Evolutionary conservation across 1,140 invertebrate species (phyloP), one percentile per base, ranked within the genome.

Genomic region (Pararge aegeria): DNA sequence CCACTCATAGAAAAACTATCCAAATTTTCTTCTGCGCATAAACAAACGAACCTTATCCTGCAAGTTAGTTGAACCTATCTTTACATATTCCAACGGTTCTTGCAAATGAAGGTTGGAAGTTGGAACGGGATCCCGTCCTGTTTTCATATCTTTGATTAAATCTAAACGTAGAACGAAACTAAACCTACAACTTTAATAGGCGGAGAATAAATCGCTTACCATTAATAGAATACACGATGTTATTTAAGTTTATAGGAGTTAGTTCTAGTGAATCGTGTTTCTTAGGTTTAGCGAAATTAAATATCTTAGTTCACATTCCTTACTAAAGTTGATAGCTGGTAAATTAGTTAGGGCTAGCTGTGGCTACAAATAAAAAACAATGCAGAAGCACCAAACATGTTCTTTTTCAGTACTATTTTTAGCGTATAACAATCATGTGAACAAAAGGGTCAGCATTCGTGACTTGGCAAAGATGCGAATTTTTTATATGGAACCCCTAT

Each of bases 131-230:
- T 46, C 15, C 42, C 34, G 44, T 34, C 51, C 51, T 16, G 51
- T 61, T 61, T 61, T 46, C 42, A 53, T 44, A 48, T 53, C 57
- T 48, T 48, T 55, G 54, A 59, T 59, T 59, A 59, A 49, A 38
- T n/a, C 30, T 18, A 46, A 29, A 15, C 34, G 44, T 54, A 44
- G 48, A 55, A 49, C 51, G 10, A 15, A 13, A 52, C 12, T 21
- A 15, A 38, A 24, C 50, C 38, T 60, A 12, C 30, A 6, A 34
- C 38, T 42, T 16, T 58, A 53, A 46, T 29, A 34, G 19, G 2
- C 15, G 21, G 38, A 42, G 6, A 42, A 42, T 42, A 42, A 42
- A 42, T 42, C 38, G 15, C 20, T 20, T 42, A 7, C 20, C 34
- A 55, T 44, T 27, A 27, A 55, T 55, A 19, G 38, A 42, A 42